These are phyloP conservation scores for Pomatorhinus ruficollis DNA, from an alignment of 2,113 vertebrate species.

Conservation along the genomic window DNA sequence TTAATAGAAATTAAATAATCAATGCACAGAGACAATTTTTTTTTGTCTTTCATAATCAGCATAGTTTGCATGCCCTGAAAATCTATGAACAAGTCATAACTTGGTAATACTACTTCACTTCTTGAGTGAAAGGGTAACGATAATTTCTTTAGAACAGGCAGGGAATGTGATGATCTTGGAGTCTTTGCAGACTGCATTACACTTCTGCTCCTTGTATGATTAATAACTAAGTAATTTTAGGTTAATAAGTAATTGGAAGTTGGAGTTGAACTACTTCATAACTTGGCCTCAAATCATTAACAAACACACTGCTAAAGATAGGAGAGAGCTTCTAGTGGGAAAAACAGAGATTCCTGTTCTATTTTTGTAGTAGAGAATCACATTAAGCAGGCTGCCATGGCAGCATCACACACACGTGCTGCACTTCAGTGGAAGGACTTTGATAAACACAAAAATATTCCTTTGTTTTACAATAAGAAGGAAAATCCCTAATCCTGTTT, in stretches of 20 bases:
- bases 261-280: background rate
- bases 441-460: background rate
- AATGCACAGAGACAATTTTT: background rate
- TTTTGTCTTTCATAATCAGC: background rate
- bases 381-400: background rate
- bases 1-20: background rate
- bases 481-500: background rate
- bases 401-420: background rate
- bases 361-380: background rate
- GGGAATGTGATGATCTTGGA: background rate
- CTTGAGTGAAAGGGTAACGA: background rate
- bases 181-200: background rate
- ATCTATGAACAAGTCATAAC: background rate
- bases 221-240: background rate
- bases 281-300: background rate
- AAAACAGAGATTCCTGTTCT: background rate
- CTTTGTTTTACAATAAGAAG: background rate
- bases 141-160: background rate
- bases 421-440: background rate
- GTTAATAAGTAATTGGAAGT: background rate
- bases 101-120: background rate
- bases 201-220: background rate
- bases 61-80: background rate
- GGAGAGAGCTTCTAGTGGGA: rapidly evolving
- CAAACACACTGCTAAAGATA: background rate